Evolutionary conservation across 2,888 invertebrate species (phyloP), one percentile per base, ranked within the genome.

Genomic region (Agrotis ipsilon): DNA sequence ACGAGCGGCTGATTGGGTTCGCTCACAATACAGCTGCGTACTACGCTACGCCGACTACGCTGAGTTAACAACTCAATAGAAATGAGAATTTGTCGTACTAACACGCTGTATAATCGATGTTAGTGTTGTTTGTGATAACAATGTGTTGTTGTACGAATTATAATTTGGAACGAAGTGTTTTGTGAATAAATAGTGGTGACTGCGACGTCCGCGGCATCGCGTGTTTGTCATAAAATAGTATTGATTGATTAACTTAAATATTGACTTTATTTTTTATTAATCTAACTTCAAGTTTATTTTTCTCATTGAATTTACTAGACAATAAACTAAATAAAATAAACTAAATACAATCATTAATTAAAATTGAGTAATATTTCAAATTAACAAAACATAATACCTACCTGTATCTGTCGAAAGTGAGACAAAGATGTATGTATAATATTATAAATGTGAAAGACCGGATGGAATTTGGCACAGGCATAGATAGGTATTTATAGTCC

Each of bases 1-100:
- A 92, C 81, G 72, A 75, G 80, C 90, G 92, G 86, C 78, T 90
- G 92, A 91, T 92, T 92, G 92, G 87, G 82, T 81, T 68, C 78
- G 76, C 65, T 75, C 72, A 78, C 69, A 66, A 72, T 59, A 76
- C 80, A 72, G 72, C 71, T 78, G 72, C 63, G 72, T 78, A 72
- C 54, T 67, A 39, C 39, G 48, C 54, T 67, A 39, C 39, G 48
- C 6, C 19, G 52, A 63, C 32, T 55, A 55, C 39, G 45, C 7
- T 16, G 54, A 61, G 71, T 83, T 77, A 68, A 81, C 72, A 71
- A 83, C 81, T 83, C 69, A 69, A 75, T 77, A 62, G 62, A 32
- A 77, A 48, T 43, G 61, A 46, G 43, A 39, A 73, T 54, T 78
- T 73, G 39, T 65, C 69, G 54, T 67, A 57, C 32, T 61, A 71